Percentiles rank a stretch among this genome's conserved stretches.
Evolutionary conservation across 2,113 vertebrate genomes (phyloP).

Genomic region (Sterrhoptilus dennistouni): DNA sequence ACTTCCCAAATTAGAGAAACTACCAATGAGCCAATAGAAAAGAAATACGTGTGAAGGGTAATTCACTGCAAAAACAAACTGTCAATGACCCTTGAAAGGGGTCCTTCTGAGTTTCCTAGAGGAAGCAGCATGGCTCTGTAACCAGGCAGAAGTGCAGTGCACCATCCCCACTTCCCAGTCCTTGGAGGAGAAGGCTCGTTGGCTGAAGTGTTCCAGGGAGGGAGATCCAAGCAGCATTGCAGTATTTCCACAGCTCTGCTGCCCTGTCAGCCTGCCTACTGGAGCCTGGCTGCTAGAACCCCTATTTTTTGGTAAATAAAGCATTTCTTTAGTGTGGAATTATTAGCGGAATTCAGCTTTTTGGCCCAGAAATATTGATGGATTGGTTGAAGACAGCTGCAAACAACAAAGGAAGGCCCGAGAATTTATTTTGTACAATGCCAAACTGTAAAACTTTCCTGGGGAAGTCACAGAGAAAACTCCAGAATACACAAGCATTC

Average conservation of each 20-base stretch:
- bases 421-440: not conserved
- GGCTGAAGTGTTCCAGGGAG: not conserved
- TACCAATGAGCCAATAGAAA: not conserved
- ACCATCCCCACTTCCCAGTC: not conserved
- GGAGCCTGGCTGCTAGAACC: not conserved
- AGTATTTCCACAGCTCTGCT: rapidly evolving
- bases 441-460: not conserved
- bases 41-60: not conserved
- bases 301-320: not conserved
- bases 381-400: not conserved
- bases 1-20: slow-evolving; percentile 14
- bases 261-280: not conserved
- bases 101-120: not conserved
- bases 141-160: not conserved
- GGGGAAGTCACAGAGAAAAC: not conserved
- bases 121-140: not conserved
- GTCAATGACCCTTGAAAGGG: slow-evolving; percentile 2
- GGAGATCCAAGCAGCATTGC: not conserved
- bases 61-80: slow-evolving; percentile 25
- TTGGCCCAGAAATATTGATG: not conserved
- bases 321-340: not conserved
- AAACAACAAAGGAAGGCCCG: not conserved
- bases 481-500: not conserved
- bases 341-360: not conserved
- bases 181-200: not conserved